Evolutionary conservation across 1,140 invertebrate species (phyloP).

Genomic region (Pararge aegeria): DNA sequence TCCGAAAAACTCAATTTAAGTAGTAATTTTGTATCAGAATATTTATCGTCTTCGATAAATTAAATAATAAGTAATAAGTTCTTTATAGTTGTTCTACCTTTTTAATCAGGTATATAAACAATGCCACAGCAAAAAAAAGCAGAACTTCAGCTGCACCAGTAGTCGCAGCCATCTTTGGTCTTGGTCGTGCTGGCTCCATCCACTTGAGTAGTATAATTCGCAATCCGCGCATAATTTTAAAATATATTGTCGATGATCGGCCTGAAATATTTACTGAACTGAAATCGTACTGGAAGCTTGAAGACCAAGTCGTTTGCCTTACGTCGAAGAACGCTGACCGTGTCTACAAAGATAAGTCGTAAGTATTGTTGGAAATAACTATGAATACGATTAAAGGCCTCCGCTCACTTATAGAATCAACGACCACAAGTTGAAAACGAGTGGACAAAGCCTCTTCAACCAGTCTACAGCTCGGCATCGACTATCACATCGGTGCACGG

Average conservation of each 20-base stretch:
- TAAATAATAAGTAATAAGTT: too few species aligned
- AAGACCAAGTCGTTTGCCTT: constrained; percentile 70
- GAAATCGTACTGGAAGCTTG: constrained; percentile 78
- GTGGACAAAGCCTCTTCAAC: too few species aligned
- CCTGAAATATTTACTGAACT: constrained; percentile 71
- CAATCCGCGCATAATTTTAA: constrained; percentile 79
- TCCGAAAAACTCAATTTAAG: too few species aligned
- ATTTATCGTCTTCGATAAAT: too few species aligned
- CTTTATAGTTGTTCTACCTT: background rate
- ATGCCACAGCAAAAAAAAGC: constrained; percentile 31
- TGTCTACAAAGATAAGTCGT: constrained; percentile 81
- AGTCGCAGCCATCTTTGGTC: constrained; percentile 81
- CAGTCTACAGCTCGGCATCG: too few species aligned
- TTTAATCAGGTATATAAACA: constrained; percentile 28
- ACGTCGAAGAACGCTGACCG: constrained; percentile 75
- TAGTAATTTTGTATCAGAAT: too few species aligned
- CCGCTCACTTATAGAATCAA: too few species aligned
- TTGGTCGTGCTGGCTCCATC: constrained; percentile 82
- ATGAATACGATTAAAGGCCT: too few species aligned
- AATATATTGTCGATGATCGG: constrained; percentile 83
- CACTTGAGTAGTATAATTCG: constrained; percentile 81
- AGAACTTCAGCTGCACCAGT: constrained; percentile 37
- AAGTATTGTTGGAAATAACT: constrained; percentile 32
- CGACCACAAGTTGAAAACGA: too few species aligned
- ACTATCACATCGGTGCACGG: too few species aligned